phyloP scores from a whole-genome alignment of 2,888 invertebrate species.

The Vandiemenella viatica region DNA sequence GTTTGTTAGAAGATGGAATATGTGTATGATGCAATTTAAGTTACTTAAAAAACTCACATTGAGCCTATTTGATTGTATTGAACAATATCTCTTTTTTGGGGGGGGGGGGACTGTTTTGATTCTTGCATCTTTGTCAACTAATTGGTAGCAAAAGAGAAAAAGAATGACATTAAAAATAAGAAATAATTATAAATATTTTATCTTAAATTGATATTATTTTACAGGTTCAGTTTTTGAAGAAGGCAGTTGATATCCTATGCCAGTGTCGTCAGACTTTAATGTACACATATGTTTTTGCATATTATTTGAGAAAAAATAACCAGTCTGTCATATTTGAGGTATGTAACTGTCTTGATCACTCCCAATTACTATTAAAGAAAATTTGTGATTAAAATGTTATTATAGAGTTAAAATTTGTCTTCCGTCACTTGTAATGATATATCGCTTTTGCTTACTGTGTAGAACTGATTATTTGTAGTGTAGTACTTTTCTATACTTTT shows the following conservation, averaged over 20 bases:
- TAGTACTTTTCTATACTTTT: neutral
- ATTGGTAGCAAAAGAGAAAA: neutral
- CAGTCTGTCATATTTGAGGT: slow-evolving; percentile 94
- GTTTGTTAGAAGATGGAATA: no score
- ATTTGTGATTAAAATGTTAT: no score
- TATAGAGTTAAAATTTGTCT: no score
- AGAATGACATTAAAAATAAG: neutral
- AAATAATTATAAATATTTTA: no score
- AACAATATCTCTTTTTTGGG: no score
- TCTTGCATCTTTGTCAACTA: neutral
- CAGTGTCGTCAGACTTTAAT: slow-evolving; percentile 94
- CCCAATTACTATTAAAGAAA: neutral
- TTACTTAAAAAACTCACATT: no score
- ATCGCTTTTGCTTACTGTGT: no score
- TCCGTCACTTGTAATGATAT: no score
- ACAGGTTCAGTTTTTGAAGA: slow-evolving; percentile 91
- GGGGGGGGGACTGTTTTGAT: no score
- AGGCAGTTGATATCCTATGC: slow-evolving; percentile 92
- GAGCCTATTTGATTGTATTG: no score
- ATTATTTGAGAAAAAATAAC: slow-evolving; percentile 94
- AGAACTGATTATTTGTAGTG: neutral
- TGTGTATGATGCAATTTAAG: no score
- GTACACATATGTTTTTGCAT: slow-evolving; percentile 99
- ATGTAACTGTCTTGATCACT: slow-evolving; percentile 19
- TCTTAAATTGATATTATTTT: slow-evolving; percentile 15